Evolutionary conservation across 2,113 vertebrate species (phyloP), one percentile per base, ranked within the genome.

Genomic region (Eulemur rufifrons): DNA sequence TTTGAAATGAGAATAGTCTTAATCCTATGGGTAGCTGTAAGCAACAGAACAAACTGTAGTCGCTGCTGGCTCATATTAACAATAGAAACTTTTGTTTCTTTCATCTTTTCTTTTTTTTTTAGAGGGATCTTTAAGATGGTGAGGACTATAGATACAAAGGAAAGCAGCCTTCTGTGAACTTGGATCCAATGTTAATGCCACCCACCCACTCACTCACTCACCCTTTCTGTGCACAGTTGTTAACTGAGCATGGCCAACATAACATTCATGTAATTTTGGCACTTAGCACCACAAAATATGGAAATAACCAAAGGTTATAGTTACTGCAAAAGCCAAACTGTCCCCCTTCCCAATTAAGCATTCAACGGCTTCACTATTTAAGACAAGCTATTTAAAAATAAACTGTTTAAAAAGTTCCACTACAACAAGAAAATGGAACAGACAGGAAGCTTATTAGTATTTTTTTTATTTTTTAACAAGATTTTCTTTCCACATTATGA

Each of bases 41-140:
- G 99, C 99, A 99, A 99, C 98, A 99, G 98, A 99, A 99, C 99
- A 99, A 99, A 99, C 99, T 99, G 99, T 99, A 99, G 97, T 98
- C 98, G 69, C 98, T 98, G 97, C 98, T 97, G 98, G 98, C 98
- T 98, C 14, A 0, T 94, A 80, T 94, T 82, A 81, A 98, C 96
- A 97, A 86, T 0, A 69, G 63, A 96, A 76, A 71, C 14, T 91
- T 95, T 1, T 34, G 2, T 77, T 42, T 95, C 88, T 78, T 92
- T 95, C 63, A 61, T 37, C 45, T 59, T 68, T 69, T 17, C 10
- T 39, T 50, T 50, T 59, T 29, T 69, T 89, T 71, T 37, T 84
- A 81, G 61, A 94, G 20, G 73, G 76, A 47, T 95, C 76, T 96
- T 95, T 86, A 78, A 66, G 59, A 94, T 86, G 90, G 90, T 71